These are phyloP conservation scores for Condylostylus longicornis DNA, from an alignment of 1,140 invertebrate species.

Conservation along the genomic window DNA sequence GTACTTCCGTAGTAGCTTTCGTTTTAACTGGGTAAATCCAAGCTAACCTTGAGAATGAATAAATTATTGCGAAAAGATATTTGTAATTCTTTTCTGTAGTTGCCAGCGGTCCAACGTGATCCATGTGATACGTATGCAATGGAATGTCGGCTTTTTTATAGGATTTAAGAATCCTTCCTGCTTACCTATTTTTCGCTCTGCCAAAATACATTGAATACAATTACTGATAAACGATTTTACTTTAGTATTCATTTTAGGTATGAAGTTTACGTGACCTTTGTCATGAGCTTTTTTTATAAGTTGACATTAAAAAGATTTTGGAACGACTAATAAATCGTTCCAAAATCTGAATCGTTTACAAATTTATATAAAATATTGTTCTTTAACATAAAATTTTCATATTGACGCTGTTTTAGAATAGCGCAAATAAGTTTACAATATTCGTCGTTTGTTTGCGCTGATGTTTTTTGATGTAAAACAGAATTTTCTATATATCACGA, in stretches of 20 bases:
- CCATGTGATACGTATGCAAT: slow-evolving; percentile 10
- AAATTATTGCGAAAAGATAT: slow-evolving; percentile 27
- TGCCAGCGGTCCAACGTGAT: slow-evolving; percentile 20
- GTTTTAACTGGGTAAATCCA: slow-evolving; percentile 27
- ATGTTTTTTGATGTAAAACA: slow-evolving; percentile 4
- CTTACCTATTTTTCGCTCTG: slow-evolving; percentile 4
- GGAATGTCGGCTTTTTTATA: slow-evolving; percentile 7
- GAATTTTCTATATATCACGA: slow-evolving; percentile 1
- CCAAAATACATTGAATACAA: slow-evolving; percentile 7
- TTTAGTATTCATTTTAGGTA: slow-evolving; percentile 7
- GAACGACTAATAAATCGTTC: too few species aligned
- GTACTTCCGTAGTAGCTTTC: slow-evolving; percentile 16
- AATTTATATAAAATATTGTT: slow-evolving; percentile 17
- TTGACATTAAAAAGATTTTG: slow-evolving; percentile 17
- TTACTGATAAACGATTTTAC: neutral
- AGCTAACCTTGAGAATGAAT: slow-evolving; percentile 30
- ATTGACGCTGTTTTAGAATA: slow-evolving; percentile 1
- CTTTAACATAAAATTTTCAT: slow-evolving; percentile 10
- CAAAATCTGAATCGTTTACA: slow-evolving; percentile 7
- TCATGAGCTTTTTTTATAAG: slow-evolving; percentile 21
- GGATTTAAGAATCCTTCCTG: slow-evolving; percentile 11
- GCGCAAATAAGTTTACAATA: neutral
- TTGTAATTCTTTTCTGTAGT: slow-evolving; percentile 27
- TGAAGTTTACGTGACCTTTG: slow-evolving; percentile 27
- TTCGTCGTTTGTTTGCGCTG: slow-evolving; percentile 8